A percentile compares a stretch with the other conserved stretches of the same genome.
Conservation (phyloP, 2,113 vertebrate genomes). For the Camelus dromedarius region DNA sequence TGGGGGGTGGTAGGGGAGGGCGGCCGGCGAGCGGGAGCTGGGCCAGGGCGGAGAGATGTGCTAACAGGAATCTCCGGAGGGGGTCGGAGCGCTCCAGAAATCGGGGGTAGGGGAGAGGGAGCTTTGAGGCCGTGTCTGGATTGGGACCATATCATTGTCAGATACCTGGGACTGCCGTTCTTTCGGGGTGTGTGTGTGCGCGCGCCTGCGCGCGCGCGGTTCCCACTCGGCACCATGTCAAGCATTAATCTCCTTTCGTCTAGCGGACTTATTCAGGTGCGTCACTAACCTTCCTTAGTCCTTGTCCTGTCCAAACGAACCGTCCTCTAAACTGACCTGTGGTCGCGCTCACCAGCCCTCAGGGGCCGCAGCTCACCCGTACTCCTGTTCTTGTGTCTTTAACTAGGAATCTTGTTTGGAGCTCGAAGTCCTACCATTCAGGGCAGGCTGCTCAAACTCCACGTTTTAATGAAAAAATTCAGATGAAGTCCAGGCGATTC, state of each 20-base stretch:
- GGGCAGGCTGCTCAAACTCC: background rate
- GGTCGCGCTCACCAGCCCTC: background rate
- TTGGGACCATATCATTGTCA: background rate
- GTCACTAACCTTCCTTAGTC: constrained; percentile 53
- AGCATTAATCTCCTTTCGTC: background rate
- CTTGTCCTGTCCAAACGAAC: background rate
- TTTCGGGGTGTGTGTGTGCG: background rate
- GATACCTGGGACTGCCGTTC: background rate
- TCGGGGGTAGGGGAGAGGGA: background rate
- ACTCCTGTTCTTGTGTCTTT: background rate
- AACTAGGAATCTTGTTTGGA: background rate
- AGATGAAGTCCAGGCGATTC: background rate
- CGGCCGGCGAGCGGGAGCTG: background rate
- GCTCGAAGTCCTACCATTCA: background rate
- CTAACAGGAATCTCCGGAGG: background rate
- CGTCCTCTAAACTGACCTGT: background rate
- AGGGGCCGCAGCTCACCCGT: background rate
- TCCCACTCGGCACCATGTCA: background rate
- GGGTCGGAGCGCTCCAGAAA: background rate
- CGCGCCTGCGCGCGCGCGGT: background rate
- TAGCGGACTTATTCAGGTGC: constrained; percentile 62
- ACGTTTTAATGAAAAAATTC: background rate
- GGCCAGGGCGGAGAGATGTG: constrained; percentile 5
- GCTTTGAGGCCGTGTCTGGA: background rate
- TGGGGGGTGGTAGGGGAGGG: background rate